Conservation (phyloP, 2,888 invertebrate species). For the Epirrhoe tristata region DNA sequence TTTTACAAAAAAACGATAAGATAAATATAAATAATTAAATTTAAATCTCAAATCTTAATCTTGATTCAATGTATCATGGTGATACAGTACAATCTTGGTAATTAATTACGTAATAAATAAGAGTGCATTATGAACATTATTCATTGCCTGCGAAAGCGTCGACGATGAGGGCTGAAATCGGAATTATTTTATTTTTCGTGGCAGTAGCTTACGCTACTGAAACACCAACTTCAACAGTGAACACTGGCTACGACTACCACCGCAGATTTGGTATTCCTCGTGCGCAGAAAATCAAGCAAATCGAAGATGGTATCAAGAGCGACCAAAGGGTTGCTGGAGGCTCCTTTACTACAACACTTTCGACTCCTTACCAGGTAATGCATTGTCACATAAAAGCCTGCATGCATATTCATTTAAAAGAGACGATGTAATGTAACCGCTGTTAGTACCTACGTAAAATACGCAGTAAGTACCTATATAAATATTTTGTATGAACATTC, state of each 20-base stretch:
- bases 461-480: neutral
- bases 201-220: conserved; percentile 36
- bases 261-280: conserved; percentile 52
- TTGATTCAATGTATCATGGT: no score
- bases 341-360: conserved; percentile 45
- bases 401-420: neutral
- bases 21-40: no score
- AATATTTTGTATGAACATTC: neutral
- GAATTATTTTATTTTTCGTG: conserved; percentile 35
- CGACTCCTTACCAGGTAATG: conserved; percentile 57
- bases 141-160: conserved; percentile 4
- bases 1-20: no score
- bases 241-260: conserved; percentile 55
- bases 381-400: neutral
- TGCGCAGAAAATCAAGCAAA: conserved; percentile 51
- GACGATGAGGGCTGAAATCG: conserved; percentile 8
- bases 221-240: conserved; percentile 28
- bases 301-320: conserved; percentile 48
- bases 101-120: neutral
- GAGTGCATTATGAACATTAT: neutral
- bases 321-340: conserved; percentile 55
- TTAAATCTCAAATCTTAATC: no score
- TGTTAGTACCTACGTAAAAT: neutral
- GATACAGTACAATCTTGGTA: neutral
- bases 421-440: neutral